A percentile compares a stretch with the other conserved stretches of the same genome.
phyloP scores from a whole-genome alignment of 1,140 invertebrate species.

The Phenacoccus solenopsis region DNA sequence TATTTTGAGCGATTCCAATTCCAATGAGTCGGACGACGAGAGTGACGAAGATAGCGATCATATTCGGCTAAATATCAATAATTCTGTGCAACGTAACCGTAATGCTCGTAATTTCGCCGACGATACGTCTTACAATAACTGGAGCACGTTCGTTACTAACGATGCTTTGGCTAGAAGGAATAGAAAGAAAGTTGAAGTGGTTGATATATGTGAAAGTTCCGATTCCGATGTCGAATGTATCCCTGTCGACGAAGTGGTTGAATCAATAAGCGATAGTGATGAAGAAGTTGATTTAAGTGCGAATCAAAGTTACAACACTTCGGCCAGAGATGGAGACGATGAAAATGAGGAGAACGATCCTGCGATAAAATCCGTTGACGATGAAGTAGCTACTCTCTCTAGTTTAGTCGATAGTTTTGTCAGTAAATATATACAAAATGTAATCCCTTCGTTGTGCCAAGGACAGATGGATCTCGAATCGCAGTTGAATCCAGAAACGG shows the following conservation, averaged over 20 bases:
- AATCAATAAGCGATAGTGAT: not conserved
- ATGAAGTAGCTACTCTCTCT: too few relatives aligned
- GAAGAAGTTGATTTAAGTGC: not conserved
- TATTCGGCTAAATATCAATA: not conserved
- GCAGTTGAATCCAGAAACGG: too few relatives aligned
- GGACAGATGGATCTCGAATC: too few relatives aligned
- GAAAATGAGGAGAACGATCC: too few relatives aligned
- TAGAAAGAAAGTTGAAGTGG: not conserved
- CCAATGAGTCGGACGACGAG: not conserved
- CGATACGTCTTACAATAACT: not conserved
- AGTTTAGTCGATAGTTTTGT: too few relatives aligned
- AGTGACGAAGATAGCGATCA: not conserved
- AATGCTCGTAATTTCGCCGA: not conserved
- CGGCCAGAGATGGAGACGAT: too few relatives aligned
- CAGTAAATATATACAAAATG: too few relatives aligned
- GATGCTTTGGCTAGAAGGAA: not conserved
- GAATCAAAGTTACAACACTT: too few relatives aligned
- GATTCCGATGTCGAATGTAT: not conserved
- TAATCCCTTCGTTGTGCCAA: too few relatives aligned
- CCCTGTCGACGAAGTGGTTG: not conserved
- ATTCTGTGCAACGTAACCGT: not conserved
- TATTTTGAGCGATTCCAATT: too few relatives aligned
- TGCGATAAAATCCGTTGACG: too few relatives aligned
- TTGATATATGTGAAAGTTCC: not conserved
- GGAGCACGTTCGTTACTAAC: not conserved